These are phyloP conservation scores for Phrynocephalus guinanensis DNA, from an alignment of 2,797 vertebrate species.

Conservation along the genomic window DNA sequence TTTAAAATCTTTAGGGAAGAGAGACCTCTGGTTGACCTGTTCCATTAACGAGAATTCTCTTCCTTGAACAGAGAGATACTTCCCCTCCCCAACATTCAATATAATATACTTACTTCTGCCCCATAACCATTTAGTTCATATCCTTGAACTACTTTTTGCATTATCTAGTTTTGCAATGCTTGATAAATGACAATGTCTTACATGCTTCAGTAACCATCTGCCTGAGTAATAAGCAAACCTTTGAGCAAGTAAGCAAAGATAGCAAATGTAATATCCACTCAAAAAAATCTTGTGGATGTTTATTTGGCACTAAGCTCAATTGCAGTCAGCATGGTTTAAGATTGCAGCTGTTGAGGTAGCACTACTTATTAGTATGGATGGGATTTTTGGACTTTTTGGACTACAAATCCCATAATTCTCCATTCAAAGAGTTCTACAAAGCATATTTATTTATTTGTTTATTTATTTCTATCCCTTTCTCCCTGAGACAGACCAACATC, in stretches of 20 bases:
- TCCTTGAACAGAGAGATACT: background rate
- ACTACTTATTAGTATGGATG: too few species aligned
- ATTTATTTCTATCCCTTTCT: too few species aligned
- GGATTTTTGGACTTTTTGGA: too few species aligned
- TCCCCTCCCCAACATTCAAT: background rate
- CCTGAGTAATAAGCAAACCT: background rate
- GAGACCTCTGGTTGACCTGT: conserved; percentile 3
- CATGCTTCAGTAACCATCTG: background rate
- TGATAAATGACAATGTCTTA: conserved; percentile 3
- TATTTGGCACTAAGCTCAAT: too few species aligned
- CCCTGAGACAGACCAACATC: too few species aligned
- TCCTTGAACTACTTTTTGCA: background rate
- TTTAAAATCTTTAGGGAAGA: background rate
- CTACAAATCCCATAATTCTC: too few species aligned
- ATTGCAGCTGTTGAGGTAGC: too few species aligned
- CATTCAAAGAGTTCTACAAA: too few species aligned
- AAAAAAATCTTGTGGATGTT: too few species aligned
- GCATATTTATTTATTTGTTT: too few species aligned
- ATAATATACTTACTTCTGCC: background rate
- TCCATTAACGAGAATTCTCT: background rate
- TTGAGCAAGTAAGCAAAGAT: background rate
- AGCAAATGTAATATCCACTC: background rate
- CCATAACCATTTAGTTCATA: background rate
- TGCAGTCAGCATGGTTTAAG: too few species aligned
- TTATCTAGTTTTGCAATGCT: background rate